phyloP scores from a whole-genome alignment of 2,113 vertebrate species.

The Nannospalax galili region DNA sequence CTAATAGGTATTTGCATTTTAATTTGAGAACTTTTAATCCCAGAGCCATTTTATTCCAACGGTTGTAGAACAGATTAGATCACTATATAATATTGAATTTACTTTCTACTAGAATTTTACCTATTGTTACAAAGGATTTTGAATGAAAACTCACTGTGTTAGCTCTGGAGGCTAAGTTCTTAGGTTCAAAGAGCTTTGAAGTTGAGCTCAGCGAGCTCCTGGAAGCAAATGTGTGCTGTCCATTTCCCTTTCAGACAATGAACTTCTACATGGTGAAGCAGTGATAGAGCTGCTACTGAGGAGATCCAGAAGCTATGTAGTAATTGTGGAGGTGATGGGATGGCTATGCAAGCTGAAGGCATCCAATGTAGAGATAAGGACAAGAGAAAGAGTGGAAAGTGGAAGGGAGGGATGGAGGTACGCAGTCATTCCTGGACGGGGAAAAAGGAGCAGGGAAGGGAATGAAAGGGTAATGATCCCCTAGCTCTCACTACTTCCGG shows the following conservation, averaged over 20 bases:
- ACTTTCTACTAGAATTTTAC: neutral
- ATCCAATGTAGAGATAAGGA: neutral
- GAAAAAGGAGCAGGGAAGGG: neutral
- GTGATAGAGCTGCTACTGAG: neutral
- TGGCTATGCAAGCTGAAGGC: neutral
- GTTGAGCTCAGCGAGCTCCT: neutral
- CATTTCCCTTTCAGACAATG: neutral
- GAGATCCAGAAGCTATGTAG: neutral
- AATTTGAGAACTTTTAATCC: neutral
- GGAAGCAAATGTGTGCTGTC: neutral
- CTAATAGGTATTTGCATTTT: neutral
- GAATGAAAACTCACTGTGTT: neutral
- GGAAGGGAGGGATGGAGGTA: neutral
- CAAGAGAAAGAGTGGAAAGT: neutral
- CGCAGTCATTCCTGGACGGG: neutral
- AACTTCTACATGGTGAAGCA: neutral
- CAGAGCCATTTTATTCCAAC: neutral
- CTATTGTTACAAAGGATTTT: neutral
- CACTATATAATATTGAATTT: neutral
- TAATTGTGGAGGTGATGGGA: neutral
- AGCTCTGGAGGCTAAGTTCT: neutral
- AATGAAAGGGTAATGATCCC: neutral
- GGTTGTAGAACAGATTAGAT: neutral
- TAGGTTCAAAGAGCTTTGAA: neutral
- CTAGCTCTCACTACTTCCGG: neutral